phyloP scores from a whole-genome alignment of 2,797 vertebrate genomes.

The Steatocranus sp. region DNA sequence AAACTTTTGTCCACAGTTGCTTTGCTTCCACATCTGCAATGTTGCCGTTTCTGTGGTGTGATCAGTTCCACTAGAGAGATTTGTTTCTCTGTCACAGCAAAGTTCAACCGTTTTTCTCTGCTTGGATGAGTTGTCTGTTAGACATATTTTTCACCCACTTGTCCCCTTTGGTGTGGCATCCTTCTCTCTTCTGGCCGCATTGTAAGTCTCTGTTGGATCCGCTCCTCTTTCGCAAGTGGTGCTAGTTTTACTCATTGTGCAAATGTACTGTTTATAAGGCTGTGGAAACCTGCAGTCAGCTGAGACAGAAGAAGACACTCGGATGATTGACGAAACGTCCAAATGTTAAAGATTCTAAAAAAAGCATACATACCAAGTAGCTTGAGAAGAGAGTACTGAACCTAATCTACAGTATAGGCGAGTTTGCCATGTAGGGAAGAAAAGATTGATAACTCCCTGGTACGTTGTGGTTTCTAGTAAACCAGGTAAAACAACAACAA shows the following conservation, averaged over 20 bases:
- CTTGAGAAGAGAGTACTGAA: background rate
- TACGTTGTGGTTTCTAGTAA: background rate
- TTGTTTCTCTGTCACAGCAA: background rate
- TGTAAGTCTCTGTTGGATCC: background rate
- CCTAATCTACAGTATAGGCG: background rate
- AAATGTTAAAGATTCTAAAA: background rate
- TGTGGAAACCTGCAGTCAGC: background rate
- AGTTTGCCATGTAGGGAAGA: background rate
- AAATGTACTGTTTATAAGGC: background rate
- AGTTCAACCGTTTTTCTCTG: background rate
- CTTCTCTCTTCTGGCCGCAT: background rate
- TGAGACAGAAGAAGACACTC: background rate
- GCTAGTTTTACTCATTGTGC: background rate
- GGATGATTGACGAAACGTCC: background rate
- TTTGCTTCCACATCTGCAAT: background rate
- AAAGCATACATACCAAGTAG: background rate
- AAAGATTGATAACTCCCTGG: background rate
- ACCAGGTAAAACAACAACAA: background rate
- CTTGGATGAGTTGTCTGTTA: background rate
- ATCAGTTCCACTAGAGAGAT: background rate
- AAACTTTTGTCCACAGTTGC: background rate
- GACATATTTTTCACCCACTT: background rate
- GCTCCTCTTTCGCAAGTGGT: background rate
- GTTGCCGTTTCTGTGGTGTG: background rate
- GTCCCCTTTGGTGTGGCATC: background rate